These are phyloP conservation scores for Eupithecia exiguata DNA, from an alignment of 2,888 invertebrate species.

Conservation along the genomic window DNA sequence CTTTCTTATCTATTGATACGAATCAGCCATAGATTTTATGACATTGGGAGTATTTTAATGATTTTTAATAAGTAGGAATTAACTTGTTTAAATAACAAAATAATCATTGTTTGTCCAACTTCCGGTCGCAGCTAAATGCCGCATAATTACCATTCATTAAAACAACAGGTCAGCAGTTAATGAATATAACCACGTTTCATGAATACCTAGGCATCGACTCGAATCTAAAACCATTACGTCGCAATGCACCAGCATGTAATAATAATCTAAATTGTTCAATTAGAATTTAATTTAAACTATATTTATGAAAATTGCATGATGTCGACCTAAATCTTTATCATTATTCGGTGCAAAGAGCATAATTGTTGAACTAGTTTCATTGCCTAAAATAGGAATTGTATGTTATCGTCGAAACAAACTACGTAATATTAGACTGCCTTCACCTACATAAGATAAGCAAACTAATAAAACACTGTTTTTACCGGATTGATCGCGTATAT, in stretches of 20 bases:
- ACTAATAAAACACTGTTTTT: too few relatives aligned
- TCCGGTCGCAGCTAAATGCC: slow-evolving; percentile 32
- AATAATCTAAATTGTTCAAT: slow-evolving; percentile 52
- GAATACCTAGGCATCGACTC: slow-evolving; percentile 16
- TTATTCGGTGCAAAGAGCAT: slow-evolving; percentile 63
- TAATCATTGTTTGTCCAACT: slow-evolving; percentile 33
- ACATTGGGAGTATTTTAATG: not conserved
- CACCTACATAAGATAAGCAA: slow-evolving; percentile 12
- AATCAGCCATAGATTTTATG: not conserved
- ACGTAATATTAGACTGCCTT: slow-evolving; percentile 7
- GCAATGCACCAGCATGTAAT: slow-evolving; percentile 29
- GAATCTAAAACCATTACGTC: slow-evolving; percentile 22
- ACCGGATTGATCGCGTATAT: too few relatives aligned
- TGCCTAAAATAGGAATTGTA: slow-evolving; percentile 35
- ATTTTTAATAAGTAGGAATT: not conserved
- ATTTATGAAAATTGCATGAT: slow-evolving; percentile 64
- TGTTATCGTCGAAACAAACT: slow-evolving; percentile 19
- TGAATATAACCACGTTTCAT: slow-evolving; percentile 33
- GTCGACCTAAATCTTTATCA: slow-evolving; percentile 63
- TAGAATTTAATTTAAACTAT: slow-evolving; percentile 51
- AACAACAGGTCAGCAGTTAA: slow-evolving; percentile 49
- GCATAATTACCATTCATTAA: slow-evolving; percentile 37
- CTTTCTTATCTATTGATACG: not conserved
- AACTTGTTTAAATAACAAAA: slow-evolving; percentile 4
- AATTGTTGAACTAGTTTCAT: slow-evolving; percentile 47